Percentiles rank a stretch among this genome's conserved stretches.
phyloP scores from a whole-genome alignment of 2,797 vertebrate species.

The Tapera naevia region DNA sequence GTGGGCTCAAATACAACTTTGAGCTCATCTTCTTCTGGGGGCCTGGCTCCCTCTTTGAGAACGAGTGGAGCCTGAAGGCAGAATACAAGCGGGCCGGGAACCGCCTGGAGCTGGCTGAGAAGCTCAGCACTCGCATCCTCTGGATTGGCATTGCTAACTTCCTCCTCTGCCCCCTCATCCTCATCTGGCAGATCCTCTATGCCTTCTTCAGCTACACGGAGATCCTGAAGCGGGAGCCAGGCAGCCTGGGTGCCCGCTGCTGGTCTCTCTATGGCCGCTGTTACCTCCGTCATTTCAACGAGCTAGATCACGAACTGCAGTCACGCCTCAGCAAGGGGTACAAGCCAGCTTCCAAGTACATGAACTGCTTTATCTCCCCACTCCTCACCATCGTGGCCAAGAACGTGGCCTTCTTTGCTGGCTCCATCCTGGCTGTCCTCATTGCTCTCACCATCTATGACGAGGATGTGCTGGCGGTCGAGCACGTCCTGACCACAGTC shows the following conservation, averaged over 20 bases:
- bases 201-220: slow-evolving; percentile 99
- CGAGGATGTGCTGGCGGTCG: slow-evolving; percentile 93
- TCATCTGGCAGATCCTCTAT: slow-evolving; percentile 98
- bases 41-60: slow-evolving; percentile 95
- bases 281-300: slow-evolving; percentile 97
- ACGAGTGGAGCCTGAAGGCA: slow-evolving; percentile 94
- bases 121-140: slow-evolving; percentile 91
- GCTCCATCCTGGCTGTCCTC: slow-evolving; percentile 95
- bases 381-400: slow-evolving; percentile 94
- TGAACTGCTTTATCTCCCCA: slow-evolving; percentile 98
- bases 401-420: slow-evolving; percentile 96
- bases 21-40: slow-evolving; percentile 99
- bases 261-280: slow-evolving; percentile 98
- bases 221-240: slow-evolving; percentile 95
- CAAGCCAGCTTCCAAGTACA: slow-evolving; percentile 97
- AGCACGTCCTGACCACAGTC: slow-evolving; percentile 94
- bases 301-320: slow-evolving; percentile 96
- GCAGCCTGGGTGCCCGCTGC: slow-evolving; percentile 94
- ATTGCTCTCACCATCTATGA: slow-evolving; percentile 98
- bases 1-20: slow-evolving; percentile 98
- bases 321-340: slow-evolving; percentile 96
- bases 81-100: slow-evolving; percentile 95
- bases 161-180: slow-evolving; percentile 93
- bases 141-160: slow-evolving; percentile 98
- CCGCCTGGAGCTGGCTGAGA: slow-evolving; percentile 92